Base-by-base conservation (phyloP, 2,797 vertebrate species). In the Mastacembelus armatus region DNA sequence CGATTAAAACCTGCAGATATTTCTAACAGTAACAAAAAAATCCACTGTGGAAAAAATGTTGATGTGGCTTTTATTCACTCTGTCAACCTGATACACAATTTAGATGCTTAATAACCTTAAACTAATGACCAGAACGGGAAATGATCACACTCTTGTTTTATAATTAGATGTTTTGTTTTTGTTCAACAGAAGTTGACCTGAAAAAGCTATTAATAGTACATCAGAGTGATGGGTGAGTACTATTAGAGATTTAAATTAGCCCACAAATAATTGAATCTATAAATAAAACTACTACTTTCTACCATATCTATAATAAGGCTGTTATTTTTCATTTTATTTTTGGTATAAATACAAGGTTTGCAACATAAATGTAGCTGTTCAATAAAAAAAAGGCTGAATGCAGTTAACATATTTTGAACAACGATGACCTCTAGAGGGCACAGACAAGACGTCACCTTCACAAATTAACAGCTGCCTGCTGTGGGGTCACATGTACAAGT, bases 341-440 rank as follows among this genome's bases (percentile, higher is more conserved):
- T 19, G 16, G 4, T 10, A 35, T 6, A 5, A 30, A 38, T 18
- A 57, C 7, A 36, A 10, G 3, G 2, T 3, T 14, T 12, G 35
- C 22, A 1, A 4, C 3, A n/a, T 26, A 10, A 2, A 52, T 38
- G 11, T 10, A 35, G 3, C 4, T 51, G 4, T 10, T 26, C 3
- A 4, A 62, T 15, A 19, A 35, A 21, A 10, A 33, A 30, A 42
- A 32, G 22, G 11, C 36, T 18, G 7, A 4, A 4, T 4, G 9
- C 1, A 7, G 10, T 18, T 2, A 15, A 14, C 48, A 36, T 18
- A 43, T n/a, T 44, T 30, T 61, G 29, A 43, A 39, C 30, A 36
- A 66, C 10, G 29, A 36, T 39, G 81, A 68, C 82, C 80, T 86
- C 78, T 84, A 84, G 78, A 79, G 83, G 77, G 44, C 74, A 63